Conservation (phyloP, 2,888 invertebrate species). For the Omphaloscelis lunosa region DNA sequence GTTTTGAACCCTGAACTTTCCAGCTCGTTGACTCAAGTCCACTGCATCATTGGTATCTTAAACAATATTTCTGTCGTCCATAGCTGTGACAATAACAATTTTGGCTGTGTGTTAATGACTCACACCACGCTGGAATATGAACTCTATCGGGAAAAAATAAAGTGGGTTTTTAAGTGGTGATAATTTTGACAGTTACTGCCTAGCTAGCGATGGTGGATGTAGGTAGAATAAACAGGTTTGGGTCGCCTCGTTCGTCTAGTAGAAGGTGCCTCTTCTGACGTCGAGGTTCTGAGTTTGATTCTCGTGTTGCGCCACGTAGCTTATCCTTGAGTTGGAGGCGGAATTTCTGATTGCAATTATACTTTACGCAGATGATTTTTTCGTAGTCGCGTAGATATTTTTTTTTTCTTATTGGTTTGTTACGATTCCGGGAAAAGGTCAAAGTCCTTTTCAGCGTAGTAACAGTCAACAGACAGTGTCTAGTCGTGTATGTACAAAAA, state of each 20-base stretch:
- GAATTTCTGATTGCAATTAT: conserved; percentile 40
- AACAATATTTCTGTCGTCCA: conserved; percentile 64
- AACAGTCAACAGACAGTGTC: conserved; percentile 6
- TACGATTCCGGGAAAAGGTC: conserved; percentile 9
- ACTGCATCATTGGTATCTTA: conserved; percentile 53
- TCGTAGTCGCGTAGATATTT: neutral
- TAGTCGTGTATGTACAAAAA: conserved; percentile 1
- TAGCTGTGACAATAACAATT: conserved; percentile 62
- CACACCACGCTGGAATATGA: conserved; percentile 27
- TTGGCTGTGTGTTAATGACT: conserved; percentile 59
- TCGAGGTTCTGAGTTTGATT: conserved; percentile 57
- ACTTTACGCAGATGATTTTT: conserved; percentile 5
- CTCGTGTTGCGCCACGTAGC: conserved; percentile 53
- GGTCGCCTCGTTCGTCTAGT: conserved; percentile 60
- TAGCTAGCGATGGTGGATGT: conserved; percentile 62
- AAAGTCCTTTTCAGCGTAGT: conserved; percentile 2
- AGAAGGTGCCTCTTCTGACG: conserved; percentile 63
- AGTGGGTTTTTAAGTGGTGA: conserved; percentile 36
- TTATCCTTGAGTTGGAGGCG: conserved; percentile 46
- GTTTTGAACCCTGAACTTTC: conserved; percentile 36
- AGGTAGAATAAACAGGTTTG: conserved; percentile 70
- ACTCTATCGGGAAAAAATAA: neutral
- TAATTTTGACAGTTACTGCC: conserved; percentile 65
- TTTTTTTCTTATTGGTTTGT: conserved; percentile 1
- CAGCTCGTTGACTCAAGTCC: conserved; percentile 16